Conservation (phyloP, 2,113 vertebrate genomes). For the Taurulus bubalis region DNA sequence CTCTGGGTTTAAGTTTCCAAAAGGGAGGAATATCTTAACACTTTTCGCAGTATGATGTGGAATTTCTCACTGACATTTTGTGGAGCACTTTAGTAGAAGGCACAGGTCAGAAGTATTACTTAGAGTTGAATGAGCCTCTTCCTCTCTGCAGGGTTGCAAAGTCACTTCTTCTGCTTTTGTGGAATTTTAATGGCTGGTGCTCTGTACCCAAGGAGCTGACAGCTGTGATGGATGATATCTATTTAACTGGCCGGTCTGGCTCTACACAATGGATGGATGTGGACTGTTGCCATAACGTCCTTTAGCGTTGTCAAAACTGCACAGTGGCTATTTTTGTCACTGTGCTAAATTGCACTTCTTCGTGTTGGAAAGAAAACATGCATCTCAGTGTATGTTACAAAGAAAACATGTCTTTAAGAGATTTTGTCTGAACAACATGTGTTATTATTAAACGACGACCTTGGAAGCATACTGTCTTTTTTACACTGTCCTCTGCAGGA, state of each 20-base stretch:
- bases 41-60: conserved; percentile 65
- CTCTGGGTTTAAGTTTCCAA: conserved; percentile 28
- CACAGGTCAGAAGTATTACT: conserved; percentile 41
- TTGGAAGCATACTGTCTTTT: conserved; percentile 22
- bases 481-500: conserved; percentile 28
- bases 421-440: conserved; percentile 20
- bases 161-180: conserved; percentile 38
- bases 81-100: conserved; percentile 16
- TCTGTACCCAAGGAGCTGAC: conserved; percentile 26
- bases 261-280: conserved; percentile 8
- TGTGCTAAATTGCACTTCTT: conserved; percentile 17
- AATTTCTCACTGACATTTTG: conserved; percentile 75
- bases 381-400: conserved; percentile 19
- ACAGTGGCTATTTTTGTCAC: conserved; percentile 35
- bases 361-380: conserved; percentile 26
- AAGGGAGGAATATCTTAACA: conserved; percentile 42
- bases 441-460: conserved; percentile 22
- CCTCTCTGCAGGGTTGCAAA: conserved; percentile 30
- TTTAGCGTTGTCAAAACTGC: conserved; percentile 33
- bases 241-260: conserved; percentile 20
- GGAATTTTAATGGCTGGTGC: conserved; percentile 76
- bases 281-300: background rate
- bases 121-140: conserved; percentile 48
- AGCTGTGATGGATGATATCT: conserved; percentile 43
- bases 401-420: conserved; percentile 3